Conservation (phyloP, 2,888 invertebrate species). For the Dexiosoma caninum region DNA sequence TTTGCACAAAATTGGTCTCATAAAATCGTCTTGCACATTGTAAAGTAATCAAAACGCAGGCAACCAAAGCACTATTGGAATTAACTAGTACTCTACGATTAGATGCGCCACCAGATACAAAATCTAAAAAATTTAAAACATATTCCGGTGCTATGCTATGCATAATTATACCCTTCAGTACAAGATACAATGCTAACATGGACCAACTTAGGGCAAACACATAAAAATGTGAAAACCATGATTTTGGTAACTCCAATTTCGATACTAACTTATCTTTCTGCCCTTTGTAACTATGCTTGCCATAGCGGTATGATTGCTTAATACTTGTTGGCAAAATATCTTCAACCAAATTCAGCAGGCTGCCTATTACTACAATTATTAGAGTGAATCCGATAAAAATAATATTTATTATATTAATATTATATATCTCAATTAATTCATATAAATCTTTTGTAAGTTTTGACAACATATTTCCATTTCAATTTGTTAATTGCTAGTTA, state of each 20-base stretch:
- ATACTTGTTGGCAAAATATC: conserved; percentile 83
- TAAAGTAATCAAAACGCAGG: conserved; percentile 81
- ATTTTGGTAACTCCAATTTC: conserved; percentile 85
- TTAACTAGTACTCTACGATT: conserved; percentile 74
- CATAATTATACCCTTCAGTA: conserved; percentile 75
- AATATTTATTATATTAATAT: conserved; percentile 72
- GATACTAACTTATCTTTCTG: conserved; percentile 73
- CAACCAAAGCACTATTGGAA: conserved; percentile 80
- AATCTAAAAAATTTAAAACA: conserved; percentile 73
- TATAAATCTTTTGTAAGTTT: conserved; percentile 4
- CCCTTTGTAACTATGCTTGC: conserved; percentile 83
- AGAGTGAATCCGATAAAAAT: conserved; percentile 73
- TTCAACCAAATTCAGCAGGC: conserved; percentile 83
- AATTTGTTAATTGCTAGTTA: too few relatives aligned
- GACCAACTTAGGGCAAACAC: conserved; percentile 82
- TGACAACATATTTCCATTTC: conserved; percentile 31
- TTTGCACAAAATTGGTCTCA: conserved; percentile 88
- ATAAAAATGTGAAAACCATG: conserved; percentile 90
- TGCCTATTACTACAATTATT: conserved; percentile 80
- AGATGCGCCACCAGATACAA: conserved; percentile 76
- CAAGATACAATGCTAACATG: conserved; percentile 68
- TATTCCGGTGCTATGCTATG: conserved; percentile 79
- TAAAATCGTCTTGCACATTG: conserved; percentile 88
- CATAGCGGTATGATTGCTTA: conserved; percentile 84
- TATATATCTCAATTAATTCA: conserved; percentile 65